phyloP scores from a whole-genome alignment of 2,888 invertebrate species.

The Agrotis puta region DNA sequence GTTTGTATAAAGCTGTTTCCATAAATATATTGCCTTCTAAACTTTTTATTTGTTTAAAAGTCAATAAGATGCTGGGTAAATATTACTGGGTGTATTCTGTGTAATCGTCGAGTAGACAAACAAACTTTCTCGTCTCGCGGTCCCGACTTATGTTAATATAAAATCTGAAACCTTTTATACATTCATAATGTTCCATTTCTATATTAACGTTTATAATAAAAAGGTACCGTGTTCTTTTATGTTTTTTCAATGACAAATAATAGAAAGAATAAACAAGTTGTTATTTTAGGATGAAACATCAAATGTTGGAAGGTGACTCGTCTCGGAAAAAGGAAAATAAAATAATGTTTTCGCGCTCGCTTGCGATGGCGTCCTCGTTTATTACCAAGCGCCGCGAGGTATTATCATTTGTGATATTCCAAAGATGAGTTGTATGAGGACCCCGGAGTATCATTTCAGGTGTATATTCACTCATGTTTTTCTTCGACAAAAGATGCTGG shows the following conservation, averaged over 20 bases:
- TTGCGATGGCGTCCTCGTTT: slow-evolving; percentile 30
- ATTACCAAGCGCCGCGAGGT: slow-evolving; percentile 36
- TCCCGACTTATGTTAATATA: slow-evolving; percentile 31
- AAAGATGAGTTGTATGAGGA: slow-evolving; percentile 41
- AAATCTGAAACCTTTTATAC: slow-evolving; percentile 28
- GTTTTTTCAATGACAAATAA: slow-evolving; percentile 37
- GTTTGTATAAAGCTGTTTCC: slow-evolving; percentile 31
- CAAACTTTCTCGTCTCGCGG: slow-evolving; percentile 40
- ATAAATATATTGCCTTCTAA: slow-evolving; percentile 31
- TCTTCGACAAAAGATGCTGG: slow-evolving; percentile 18
- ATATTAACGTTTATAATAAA: slow-evolving; percentile 12
- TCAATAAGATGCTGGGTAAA: slow-evolving; percentile 12
- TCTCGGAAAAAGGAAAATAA: slow-evolving; percentile 38
- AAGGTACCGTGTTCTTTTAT: slow-evolving; percentile 26
- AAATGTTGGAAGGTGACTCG: slow-evolving; percentile 39
- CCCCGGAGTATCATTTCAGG: slow-evolving; percentile 21
- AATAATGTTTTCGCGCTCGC: slow-evolving; percentile 40
- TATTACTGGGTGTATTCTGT: not conserved
- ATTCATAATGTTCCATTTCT: slow-evolving; percentile 29
- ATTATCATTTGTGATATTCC: slow-evolving; percentile 54
- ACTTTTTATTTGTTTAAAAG: slow-evolving; percentile 35
- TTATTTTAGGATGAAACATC: slow-evolving; percentile 55
- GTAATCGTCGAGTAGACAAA: slow-evolving; percentile 19
- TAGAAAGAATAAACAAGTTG: slow-evolving; percentile 30
- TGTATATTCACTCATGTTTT: slow-evolving; percentile 14